These are phyloP conservation scores for Montipora efflorescens DNA, from an alignment of 64 coral and sea anemone genomes.

Conservation along the genomic window DNA sequence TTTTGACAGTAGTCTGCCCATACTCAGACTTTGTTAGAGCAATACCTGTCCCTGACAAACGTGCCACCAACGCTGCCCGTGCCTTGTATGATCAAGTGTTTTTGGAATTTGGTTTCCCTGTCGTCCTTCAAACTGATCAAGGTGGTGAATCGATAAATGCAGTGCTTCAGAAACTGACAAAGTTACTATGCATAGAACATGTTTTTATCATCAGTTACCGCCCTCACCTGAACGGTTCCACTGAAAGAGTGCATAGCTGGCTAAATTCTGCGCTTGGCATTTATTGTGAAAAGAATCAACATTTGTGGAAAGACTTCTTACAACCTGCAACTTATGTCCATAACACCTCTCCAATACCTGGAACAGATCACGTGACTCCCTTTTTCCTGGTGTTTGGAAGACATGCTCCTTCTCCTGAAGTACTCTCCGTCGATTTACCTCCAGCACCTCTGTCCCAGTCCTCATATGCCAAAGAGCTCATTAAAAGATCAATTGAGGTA, in stretches of 20 bases:
- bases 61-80: slow-evolving; percentile 8
- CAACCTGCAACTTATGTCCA: slow-evolving; percentile 21
- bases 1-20: slow-evolving; percentile 29
- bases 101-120: slow-evolving; percentile 3
- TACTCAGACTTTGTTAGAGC: slow-evolving; percentile 51
- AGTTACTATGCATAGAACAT: not conserved
- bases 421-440: too few relatives aligned
- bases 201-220: not conserved
- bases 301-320: slow-evolving; percentile 45
- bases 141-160: slow-evolving; percentile 47
- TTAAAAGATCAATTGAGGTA: too few relatives aligned
- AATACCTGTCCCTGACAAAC: slow-evolving; percentile 58
- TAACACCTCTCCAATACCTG: too few relatives aligned
- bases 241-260: slow-evolving; percentile 47
- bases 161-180: slow-evolving; percentile 15
- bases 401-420: too few relatives aligned
- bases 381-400: too few relatives aligned
- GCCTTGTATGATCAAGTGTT: slow-evolving; percentile 40
- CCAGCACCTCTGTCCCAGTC: too few relatives aligned
- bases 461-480: too few relatives aligned
- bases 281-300: slow-evolving; percentile 55
- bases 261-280: slow-evolving; percentile 39
- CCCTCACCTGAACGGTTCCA: slow-evolving; percentile 36
- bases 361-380: too few relatives aligned
- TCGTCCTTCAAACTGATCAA: slow-evolving; percentile 22